These are phyloP conservation scores for Plotosus lineatus DNA, from an alignment of 2,113 vertebrate species.

Conservation along the genomic window DNA sequence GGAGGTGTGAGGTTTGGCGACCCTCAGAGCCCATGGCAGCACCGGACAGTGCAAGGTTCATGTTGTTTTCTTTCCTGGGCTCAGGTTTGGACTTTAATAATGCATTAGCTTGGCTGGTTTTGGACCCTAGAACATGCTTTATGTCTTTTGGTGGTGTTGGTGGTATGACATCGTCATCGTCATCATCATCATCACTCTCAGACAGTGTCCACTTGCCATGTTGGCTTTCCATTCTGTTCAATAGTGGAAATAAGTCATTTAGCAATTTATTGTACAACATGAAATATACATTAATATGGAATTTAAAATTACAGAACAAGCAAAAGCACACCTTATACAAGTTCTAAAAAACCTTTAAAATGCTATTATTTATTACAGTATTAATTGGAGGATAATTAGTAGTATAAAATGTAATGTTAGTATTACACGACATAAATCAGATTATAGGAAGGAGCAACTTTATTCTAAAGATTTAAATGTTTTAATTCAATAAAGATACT, in stretches of 20 bases:
- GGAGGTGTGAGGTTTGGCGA: conserved; percentile 73
- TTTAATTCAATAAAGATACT: background rate
- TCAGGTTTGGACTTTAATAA: conserved; percentile 23
- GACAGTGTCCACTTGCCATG: conserved; percentile 92
- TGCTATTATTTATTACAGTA: background rate
- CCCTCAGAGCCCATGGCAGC: conserved; percentile 76
- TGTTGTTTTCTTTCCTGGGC: conserved; percentile 8
- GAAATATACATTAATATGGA: background rate
- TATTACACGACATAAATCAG: background rate
- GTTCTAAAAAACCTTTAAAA: background rate
- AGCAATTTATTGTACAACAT: too few species aligned
- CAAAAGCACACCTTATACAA: background rate
- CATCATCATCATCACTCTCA: conserved; percentile 90
- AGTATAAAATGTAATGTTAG: background rate
- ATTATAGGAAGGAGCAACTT: background rate
- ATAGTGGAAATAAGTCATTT: background rate
- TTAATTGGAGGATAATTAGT: background rate
- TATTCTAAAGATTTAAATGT: background rate
- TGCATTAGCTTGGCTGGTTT: conserved; percentile 21
- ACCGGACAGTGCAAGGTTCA: conserved; percentile 59
- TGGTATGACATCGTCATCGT: conserved; percentile 38
- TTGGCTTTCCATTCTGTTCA: conserved; percentile 72
- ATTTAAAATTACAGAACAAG: background rate
- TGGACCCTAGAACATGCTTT: conserved; percentile 28
- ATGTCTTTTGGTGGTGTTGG: conserved; percentile 57